Conservation (phyloP, 1,140 invertebrate genomes). For the Cotesia glomerata region DNA sequence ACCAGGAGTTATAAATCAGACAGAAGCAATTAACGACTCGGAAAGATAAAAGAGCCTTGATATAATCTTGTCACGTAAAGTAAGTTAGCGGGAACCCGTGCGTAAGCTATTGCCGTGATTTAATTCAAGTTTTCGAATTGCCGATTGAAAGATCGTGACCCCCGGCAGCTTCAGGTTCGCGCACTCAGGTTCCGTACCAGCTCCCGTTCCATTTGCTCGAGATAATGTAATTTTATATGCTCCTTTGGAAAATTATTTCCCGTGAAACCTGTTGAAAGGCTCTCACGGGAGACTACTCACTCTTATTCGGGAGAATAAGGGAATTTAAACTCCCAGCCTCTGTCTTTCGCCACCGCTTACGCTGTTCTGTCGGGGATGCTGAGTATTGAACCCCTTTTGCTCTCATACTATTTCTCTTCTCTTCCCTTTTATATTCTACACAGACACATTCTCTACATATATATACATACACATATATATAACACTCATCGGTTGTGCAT, state of each 20-base stretch:
- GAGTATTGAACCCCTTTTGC: too few species aligned
- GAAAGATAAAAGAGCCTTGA: not conserved
- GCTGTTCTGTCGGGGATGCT: too few species aligned
- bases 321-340: slow-evolving; percentile 2
- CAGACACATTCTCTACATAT: not conserved
- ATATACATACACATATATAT: too few species aligned
- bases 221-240: slow-evolving; percentile 35
- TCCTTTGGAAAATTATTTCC: slow-evolving; percentile 30
- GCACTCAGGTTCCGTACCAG: not conserved
- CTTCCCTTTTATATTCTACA: not conserved
- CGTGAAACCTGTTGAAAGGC: slow-evolving; percentile 31
- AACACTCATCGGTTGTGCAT: not conserved
- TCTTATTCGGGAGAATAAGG: not conserved
- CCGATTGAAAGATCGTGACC: slow-evolving; percentile 29
- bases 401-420: too few species aligned
- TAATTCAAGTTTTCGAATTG: slow-evolving; percentile 30
- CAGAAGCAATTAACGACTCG: too few species aligned
- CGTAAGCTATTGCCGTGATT: slow-evolving; percentile 13
- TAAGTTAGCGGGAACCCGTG: not conserved
- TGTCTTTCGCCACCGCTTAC: too few species aligned
- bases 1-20: too few species aligned
- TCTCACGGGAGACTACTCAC: slow-evolving; percentile 20
- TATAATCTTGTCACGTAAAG: not conserved
- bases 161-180: not conserved
- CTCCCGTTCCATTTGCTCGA: slow-evolving; percentile 27